phyloP scores from a whole-genome alignment of 2,888 invertebrate species.

The Campopleginae sp. region DNA sequence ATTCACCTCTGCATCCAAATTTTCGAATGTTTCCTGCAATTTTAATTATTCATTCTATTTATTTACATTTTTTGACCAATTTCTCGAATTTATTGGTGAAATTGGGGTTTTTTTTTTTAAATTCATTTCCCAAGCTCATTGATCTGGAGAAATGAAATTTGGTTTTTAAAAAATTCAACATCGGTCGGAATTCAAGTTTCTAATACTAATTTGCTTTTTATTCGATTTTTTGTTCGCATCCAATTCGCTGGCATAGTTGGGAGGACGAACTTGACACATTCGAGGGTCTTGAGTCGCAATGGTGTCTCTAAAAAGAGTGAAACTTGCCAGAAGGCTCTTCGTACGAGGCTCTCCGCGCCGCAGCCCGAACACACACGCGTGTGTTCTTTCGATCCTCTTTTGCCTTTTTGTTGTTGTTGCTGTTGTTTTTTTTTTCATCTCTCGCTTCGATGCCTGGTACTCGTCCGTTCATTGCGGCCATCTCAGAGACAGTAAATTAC shows the following conservation, averaged over 20 bases:
- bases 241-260: constrained; percentile 12
- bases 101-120: neutral
- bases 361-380: constrained; percentile 16
- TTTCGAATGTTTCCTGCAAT: neutral
- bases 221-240: neutral
- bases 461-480: constrained; percentile 24
- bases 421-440: constrained; percentile 5
- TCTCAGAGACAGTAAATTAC: constrained; percentile 32
- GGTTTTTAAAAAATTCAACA: neutral
- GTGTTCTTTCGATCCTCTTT: neutral
- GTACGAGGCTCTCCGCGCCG: neutral
- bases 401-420: neutral
- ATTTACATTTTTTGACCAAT: neutral
- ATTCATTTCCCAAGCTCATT: neutral
- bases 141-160: neutral
- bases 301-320: constrained; percentile 43
- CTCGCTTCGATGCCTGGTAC: constrained; percentile 16
- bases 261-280: constrained; percentile 38
- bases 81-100: neutral
- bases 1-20: neutral
- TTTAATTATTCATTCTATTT: neutral
- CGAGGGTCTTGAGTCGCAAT: constrained; percentile 33
- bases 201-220: neutral
- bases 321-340: constrained; percentile 55
- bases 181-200: neutral